A percentile compares a stretch with the other conserved stretches of the same genome.
Evolutionary conservation across 2,888 invertebrate species (phyloP).

Genomic region (Lysandra bellargus): DNA sequence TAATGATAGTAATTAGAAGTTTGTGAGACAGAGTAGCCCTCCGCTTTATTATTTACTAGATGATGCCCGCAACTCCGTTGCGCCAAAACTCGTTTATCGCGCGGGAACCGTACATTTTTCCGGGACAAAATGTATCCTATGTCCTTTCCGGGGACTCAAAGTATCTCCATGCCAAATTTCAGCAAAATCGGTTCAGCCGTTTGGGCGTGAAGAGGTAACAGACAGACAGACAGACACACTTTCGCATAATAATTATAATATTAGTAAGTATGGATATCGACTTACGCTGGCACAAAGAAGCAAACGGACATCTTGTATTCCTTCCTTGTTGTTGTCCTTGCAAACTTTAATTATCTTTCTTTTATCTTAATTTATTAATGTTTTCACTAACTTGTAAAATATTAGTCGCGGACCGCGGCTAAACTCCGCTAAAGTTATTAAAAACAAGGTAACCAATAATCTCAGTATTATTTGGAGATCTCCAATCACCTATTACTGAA

Average conservation of each 20-base stretch:
- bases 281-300: slow-evolving; percentile 86
- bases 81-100: too few relatives aligned
- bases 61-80: too few relatives aligned
- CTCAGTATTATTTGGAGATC: slow-evolving; percentile 75
- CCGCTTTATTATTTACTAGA: slow-evolving; percentile 35
- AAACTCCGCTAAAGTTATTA: slow-evolving; percentile 57
- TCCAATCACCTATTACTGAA: slow-evolving; percentile 81
- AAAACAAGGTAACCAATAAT: slow-evolving; percentile 77
- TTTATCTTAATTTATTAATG: slow-evolving; percentile 49
- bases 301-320: slow-evolving; percentile 84
- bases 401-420: slow-evolving; percentile 64
- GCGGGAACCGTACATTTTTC: too few relatives aligned
- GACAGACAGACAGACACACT: too few relatives aligned
- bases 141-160: too few relatives aligned
- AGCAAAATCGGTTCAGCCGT: too few relatives aligned
- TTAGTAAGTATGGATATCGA: slow-evolving; percentile 49
- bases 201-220: too few relatives aligned
- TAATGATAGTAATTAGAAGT: too few relatives aligned
- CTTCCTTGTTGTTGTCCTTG: slow-evolving; percentile 45
- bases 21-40: too few relatives aligned
- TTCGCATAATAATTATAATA: too few relatives aligned
- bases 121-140: too few relatives aligned
- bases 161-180: too few relatives aligned
- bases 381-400: slow-evolving; percentile 54
- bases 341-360: slow-evolving; percentile 44